These are phyloP conservation scores for Nothobranchius furzeri DNA, from an alignment of 2,113 vertebrate genomes.

Conservation along the genomic window DNA sequence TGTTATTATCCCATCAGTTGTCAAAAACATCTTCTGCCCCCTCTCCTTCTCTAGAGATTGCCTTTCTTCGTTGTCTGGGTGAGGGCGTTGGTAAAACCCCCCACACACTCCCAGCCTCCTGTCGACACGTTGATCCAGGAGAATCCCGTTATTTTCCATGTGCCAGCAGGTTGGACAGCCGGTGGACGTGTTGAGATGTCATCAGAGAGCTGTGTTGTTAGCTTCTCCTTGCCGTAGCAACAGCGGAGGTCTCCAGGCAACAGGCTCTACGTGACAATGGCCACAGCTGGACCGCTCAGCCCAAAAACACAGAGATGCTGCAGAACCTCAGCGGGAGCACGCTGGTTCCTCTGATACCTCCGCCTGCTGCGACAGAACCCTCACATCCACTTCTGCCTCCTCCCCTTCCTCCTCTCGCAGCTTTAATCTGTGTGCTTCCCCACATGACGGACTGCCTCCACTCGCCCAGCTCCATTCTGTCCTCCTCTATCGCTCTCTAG, in stretches of 20 bases:
- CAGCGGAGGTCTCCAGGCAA: slow-evolving; percentile 72
- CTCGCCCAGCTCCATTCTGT: slow-evolving; percentile 30
- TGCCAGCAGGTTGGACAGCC: too few species aligned
- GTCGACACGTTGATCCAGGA: slow-evolving; percentile 25
- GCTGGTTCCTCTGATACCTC: neutral
- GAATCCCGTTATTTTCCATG: slow-evolving; percentile 22
- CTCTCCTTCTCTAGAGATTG: slow-evolving; percentile 19
- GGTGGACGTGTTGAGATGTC: too few species aligned
- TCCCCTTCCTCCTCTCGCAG: slow-evolving; percentile 14
- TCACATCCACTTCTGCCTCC: slow-evolving; percentile 31
- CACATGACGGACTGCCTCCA: neutral
- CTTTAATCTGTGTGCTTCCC: slow-evolving; percentile 34
- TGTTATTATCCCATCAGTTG: too few species aligned
- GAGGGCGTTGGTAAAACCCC: neutral
- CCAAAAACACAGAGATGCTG: neutral
- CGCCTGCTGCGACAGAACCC: slow-evolving; percentile 10
- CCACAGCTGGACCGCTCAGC: slow-evolving; percentile 4
- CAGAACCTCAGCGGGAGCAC: neutral
- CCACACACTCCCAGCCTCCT: neutral
- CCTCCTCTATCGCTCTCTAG: slow-evolving; percentile 9
- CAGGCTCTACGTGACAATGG: slow-evolving; percentile 58
- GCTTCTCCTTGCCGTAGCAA: slow-evolving; percentile 27
- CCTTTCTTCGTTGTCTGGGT: slow-evolving; percentile 35
- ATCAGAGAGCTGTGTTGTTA: neutral
- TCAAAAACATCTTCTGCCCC: too few species aligned